phyloP scores from a whole-genome alignment of 1,140 invertebrate genomes.

The Pristionchus pacificus region DNA sequence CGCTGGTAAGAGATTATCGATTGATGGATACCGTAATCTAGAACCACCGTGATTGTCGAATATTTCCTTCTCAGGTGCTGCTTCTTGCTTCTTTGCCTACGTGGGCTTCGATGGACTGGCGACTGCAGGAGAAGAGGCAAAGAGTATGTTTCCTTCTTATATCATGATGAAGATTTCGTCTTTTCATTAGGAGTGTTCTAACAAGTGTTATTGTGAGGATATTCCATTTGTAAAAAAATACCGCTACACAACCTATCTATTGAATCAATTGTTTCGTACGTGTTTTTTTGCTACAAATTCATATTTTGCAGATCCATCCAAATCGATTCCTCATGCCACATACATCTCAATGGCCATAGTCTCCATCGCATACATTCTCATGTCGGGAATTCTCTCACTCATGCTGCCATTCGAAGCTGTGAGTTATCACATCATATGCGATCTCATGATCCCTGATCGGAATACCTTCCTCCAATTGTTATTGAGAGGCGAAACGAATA shows the following conservation, averaged over 20 bases:
- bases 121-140: conserved; percentile 65
- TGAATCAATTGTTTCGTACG: too few species aligned
- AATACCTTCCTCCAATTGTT: too few species aligned
- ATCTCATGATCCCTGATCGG: neutral
- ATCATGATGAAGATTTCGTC: too few species aligned
- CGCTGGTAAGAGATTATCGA: conserved; percentile 59
- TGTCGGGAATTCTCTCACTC: conserved; percentile 77
- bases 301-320: conserved; percentile 66
- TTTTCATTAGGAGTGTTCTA: too few species aligned
- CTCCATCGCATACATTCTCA: conserved; percentile 73
- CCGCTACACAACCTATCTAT: too few species aligned
- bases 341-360: conserved; percentile 74
- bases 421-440: neutral
- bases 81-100: conserved; percentile 85
- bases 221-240: too few species aligned
- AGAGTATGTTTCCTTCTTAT: conserved; percentile 16
- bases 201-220: too few species aligned
- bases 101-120: conserved; percentile 83
- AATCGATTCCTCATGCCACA: conserved; percentile 77
- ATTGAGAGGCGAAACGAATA: too few species aligned
- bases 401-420: conserved; percentile 69
- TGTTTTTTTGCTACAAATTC: too few species aligned
- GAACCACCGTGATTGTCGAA: neutral
- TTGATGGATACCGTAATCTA: neutral
- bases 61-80: conserved; percentile 71